A percentile compares a stretch with the other conserved stretches of the same genome.
phyloP scores from a whole-genome alignment of 2,113 vertebrate species.

The Cyrtonyx montezumae region DNA sequence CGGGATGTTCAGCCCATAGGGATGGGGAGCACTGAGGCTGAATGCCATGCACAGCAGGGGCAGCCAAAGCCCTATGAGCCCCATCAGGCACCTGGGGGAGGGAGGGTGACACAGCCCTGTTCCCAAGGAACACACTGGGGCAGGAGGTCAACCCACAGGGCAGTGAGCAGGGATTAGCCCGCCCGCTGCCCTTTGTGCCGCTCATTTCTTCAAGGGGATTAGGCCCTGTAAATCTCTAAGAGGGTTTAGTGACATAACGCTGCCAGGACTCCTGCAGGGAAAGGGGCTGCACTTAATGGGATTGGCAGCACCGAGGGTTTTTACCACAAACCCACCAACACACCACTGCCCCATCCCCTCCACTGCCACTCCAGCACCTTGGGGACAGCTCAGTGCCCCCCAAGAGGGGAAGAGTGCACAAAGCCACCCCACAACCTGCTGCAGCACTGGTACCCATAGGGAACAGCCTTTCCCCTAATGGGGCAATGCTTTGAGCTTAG shows the following conservation, averaged over 20 bases:
- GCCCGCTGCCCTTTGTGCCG: background rate
- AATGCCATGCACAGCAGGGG: background rate
- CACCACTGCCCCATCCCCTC: background rate
- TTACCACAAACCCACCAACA: background rate
- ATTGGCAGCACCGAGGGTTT: background rate
- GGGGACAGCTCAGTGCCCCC: background rate
- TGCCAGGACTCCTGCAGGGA: rapidly evolving
- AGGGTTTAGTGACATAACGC: background rate
- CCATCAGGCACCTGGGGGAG: background rate
- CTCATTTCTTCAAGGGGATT: background rate
- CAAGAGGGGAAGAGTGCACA: background rate
- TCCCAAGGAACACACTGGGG: rapidly evolving
- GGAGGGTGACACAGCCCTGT: rapidly evolving
- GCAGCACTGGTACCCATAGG: background rate
- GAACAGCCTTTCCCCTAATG: background rate
- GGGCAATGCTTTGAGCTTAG: background rate
- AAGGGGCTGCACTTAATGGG: background rate
- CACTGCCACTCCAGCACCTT: background rate
- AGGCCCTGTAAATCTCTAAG: background rate
- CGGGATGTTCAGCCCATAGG: background rate
- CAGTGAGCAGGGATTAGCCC: background rate
- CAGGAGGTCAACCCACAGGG: background rate
- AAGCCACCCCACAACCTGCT: background rate
- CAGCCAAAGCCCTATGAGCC: background rate
- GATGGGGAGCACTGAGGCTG: background rate